phyloP scores from a whole-genome alignment of 1,140 invertebrate species.

The Eupristina koningsbergeri region DNA sequence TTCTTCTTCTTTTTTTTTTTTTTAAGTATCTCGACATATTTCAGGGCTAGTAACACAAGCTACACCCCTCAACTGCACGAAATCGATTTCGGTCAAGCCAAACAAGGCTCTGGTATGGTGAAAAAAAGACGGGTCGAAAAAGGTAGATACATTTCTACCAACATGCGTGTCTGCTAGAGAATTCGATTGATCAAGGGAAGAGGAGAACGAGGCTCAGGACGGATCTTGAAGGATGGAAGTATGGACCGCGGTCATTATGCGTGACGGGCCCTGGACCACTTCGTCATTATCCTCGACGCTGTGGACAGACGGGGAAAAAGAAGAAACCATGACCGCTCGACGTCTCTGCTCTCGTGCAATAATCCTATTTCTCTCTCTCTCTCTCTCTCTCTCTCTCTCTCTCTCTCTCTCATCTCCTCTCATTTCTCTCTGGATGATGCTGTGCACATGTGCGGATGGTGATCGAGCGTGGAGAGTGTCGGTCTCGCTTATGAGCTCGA shows the following conservation, averaged over 20 bases:
- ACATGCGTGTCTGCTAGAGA: constrained; percentile 9
- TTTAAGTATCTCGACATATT: background rate
- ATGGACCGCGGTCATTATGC: constrained; percentile 29
- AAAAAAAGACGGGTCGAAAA: background rate
- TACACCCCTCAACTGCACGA: background rate
- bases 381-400: no score
- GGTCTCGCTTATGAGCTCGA: constrained; percentile 38
- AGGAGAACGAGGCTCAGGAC: no score
- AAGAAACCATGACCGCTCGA: background rate
- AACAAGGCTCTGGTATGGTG: background rate
- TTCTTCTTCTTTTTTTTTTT: no score
- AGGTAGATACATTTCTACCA: background rate
- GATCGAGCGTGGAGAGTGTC: constrained; percentile 1
- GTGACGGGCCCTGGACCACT: constrained; percentile 29
- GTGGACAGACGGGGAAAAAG: constrained; percentile 12
- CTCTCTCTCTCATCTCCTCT: background rate
- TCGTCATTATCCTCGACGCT: constrained; percentile 32
- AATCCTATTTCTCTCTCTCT: constrained; percentile 6
- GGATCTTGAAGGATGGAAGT: no score
- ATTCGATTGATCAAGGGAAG: background rate
- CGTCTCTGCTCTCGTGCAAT: constrained; percentile 23
- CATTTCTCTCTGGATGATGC: background rate
- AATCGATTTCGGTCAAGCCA: constrained; percentile 5
- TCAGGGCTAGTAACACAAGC: background rate
- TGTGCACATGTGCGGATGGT: background rate